Evolutionary conservation across 2,113 vertebrate species (phyloP).

Genomic region (Platycercus adscitus): DNA sequence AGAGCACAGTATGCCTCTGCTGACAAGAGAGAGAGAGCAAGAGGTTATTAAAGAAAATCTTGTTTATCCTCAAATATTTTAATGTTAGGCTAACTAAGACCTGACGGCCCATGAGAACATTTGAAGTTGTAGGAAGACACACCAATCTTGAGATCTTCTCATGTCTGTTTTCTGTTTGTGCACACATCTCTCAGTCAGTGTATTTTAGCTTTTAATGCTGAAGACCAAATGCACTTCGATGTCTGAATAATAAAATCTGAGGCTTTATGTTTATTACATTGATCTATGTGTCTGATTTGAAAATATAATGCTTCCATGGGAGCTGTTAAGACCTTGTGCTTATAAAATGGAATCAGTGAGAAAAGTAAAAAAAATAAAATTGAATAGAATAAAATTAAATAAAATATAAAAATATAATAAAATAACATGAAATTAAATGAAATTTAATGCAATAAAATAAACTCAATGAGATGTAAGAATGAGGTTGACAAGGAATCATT

Average conservation of each 20-base stretch:
- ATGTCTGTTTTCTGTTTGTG: background rate
- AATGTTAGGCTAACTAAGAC: background rate
- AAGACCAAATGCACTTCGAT: background rate
- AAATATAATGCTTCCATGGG: background rate
- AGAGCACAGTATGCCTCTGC: background rate
- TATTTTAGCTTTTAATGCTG: background rate
- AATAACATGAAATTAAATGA: background rate
- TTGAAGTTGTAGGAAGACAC: background rate
- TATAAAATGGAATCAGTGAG: background rate
- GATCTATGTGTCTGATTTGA: background rate
- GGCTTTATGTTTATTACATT: background rate
- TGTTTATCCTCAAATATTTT: background rate
- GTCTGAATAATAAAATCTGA: background rate
- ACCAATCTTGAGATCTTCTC: background rate
- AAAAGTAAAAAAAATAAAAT: background rate
- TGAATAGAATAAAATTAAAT: background rate
- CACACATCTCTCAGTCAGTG: background rate
- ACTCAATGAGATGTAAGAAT: background rate
- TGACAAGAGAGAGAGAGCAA: background rate
- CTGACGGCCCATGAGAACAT: background rate
- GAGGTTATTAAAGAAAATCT: background rate
- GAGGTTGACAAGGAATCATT: background rate
- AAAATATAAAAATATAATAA: background rate
- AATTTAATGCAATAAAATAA: background rate
- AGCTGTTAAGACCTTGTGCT: background rate